These are phyloP conservation scores for Sarcophaga bullata DNA, from an alignment of 1,140 invertebrate genomes.

Conservation along the genomic window DNA sequence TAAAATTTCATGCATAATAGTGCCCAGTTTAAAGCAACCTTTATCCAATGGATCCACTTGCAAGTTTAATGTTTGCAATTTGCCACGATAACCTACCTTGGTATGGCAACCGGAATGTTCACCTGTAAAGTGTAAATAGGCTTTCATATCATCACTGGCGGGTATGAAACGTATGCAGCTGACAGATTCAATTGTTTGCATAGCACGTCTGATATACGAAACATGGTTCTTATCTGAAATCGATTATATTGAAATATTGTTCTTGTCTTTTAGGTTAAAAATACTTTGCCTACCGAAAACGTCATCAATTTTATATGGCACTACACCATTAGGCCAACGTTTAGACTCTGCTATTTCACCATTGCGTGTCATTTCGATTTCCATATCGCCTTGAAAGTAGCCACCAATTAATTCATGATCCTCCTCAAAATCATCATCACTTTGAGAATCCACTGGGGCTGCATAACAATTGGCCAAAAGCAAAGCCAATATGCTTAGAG, in stretches of 20 bases:
- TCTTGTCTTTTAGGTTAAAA: neutral
- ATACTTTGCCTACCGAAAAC: conserved; percentile 51
- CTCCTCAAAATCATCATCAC: neutral
- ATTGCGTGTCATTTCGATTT: conserved; percentile 63
- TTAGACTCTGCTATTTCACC: conserved; percentile 70
- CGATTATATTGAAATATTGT: neutral
- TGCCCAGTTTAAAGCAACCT: conserved; percentile 64
- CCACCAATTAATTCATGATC: conserved; percentile 53
- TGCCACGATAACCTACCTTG: conserved; percentile 66
- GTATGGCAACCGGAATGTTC: conserved; percentile 68
- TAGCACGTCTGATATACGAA: conserved; percentile 51
- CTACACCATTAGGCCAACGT: conserved; percentile 70
- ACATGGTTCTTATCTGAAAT: conserved; percentile 50
- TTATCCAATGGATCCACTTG: conserved; percentile 49
- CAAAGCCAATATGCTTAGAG: too few species aligned
- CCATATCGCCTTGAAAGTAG: conserved; percentile 56
- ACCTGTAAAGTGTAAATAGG: conserved; percentile 55
- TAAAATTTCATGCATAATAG: conserved; percentile 75
- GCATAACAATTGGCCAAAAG: neutral
- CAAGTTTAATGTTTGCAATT: conserved; percentile 61
- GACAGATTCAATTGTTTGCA: conserved; percentile 48
- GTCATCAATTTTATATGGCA: conserved; percentile 57
- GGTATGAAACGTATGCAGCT: conserved; percentile 53
- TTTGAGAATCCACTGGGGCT: neutral
- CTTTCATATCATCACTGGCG: conserved; percentile 42